Evolutionary conservation across 2,888 invertebrate species (phyloP), one percentile per base, ranked within the genome.

Genomic region (Aphelenchoides bicaudatus): DNA sequence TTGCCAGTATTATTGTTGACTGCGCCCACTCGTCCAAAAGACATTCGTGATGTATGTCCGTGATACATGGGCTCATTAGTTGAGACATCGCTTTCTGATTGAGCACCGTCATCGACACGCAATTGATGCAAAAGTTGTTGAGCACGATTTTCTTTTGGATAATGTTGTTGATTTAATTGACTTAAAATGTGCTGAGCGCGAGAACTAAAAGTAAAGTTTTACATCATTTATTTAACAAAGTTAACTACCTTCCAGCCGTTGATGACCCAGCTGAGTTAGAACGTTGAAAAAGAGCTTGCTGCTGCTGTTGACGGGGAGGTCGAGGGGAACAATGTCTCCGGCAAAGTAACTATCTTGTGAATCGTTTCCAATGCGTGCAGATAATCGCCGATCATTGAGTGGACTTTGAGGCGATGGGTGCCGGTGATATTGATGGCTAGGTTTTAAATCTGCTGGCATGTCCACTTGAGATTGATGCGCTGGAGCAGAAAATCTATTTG

Each of bases 71-170:
- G 16, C 13, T 8, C 63, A 38, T 66, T 64, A 28, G 57, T 30
- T 21, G 62, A 71, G 8, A 63, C 51, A 38, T 66, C 70, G 50
- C 58, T 64, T 31, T 68, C 67, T 30, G 65, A 68, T 39, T 59
- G 59, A 6, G 56, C 62, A n/a, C 55, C 66, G 34, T 67, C 66
- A 30, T 63, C 70, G 27, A 59, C 55, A 10, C 67, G 54, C 34
- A 67, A 57, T 34, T 67, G 70, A 46, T 67, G 69, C 13, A 67
- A 54, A 23, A 67, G 47, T 27, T 54, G 16, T 48, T 70, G 69
- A 6, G 67, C 67, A 5, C 66, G 65, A 37, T 70, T 65, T 23
- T 67, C 43, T n/a, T 43, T 43, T 25, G 23, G 21, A n/a, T n/a
- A n/a, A n/a, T n/a, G n/a, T n/a, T n/a, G n/a, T n/a, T n/a, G n/a